These are phyloP conservation scores for Drosophila kohkoa DNA, from an alignment of 1,140 invertebrate species.

Conservation along the genomic window DNA sequence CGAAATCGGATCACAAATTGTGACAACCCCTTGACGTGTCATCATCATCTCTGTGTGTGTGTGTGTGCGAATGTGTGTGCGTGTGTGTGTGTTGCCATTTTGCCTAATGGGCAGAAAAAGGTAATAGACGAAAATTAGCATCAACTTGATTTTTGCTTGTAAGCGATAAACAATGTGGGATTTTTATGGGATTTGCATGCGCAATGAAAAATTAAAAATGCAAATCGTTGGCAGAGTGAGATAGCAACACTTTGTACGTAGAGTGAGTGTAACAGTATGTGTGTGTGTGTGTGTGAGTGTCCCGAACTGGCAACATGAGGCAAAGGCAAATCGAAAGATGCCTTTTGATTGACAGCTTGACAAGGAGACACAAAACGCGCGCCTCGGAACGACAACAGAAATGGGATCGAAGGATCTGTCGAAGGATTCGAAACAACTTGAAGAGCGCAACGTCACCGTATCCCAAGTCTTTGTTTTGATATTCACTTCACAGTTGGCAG, in stretches of 20 bases:
- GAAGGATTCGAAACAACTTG: constrained; percentile 8
- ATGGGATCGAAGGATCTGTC: constrained; percentile 34
- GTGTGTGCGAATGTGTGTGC: constrained; percentile 1
- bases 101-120: constrained; percentile 64
- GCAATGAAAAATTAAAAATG: constrained; percentile 56
- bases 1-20: constrained; percentile 47
- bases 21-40: constrained; percentile 65
- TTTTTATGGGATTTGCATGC: constrained; percentile 47
- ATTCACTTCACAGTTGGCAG: constrained; percentile 65
- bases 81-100: constrained; percentile 54
- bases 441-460: constrained; percentile 46
- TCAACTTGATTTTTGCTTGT: constrained; percentile 74
- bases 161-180: constrained; percentile 69
- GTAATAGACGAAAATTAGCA: constrained; percentile 49
- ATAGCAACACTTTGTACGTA: neutral
- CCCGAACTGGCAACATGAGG: constrained; percentile 46
- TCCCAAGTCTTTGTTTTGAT: constrained; percentile 73
- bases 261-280: neutral
- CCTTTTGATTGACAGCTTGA: constrained; percentile 73
- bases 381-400: constrained; percentile 47
- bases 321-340: constrained; percentile 45
- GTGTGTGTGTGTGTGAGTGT: constrained; percentile 7
- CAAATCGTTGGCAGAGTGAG: constrained; percentile 5
- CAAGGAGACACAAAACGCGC: constrained; percentile 64
- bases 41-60: constrained; percentile 1